Conservation (phyloP, 2,888 invertebrate species). For the Hesperia comma region DNA sequence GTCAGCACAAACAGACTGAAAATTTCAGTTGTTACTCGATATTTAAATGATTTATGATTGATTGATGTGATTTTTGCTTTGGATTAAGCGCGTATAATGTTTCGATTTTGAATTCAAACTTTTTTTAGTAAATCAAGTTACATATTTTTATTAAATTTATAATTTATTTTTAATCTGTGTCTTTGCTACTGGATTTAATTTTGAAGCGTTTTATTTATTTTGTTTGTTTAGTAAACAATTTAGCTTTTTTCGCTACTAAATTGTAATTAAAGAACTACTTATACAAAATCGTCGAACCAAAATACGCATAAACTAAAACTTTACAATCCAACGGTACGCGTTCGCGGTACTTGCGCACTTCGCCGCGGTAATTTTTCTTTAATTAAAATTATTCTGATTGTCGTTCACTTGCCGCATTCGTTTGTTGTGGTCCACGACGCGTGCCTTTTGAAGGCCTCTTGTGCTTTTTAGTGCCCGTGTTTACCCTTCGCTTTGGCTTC, state of each 20-base stretch:
- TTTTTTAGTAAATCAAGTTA: background rate
- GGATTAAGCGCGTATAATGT: background rate
- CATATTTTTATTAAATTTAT: no score
- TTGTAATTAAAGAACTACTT: background rate
- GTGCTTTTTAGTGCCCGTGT: constrained; percentile 81
- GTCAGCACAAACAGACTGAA: constrained; percentile 57
- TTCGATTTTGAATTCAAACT: background rate
- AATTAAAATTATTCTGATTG: constrained; percentile 83
- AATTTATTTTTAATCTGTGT: no score
- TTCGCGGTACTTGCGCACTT: constrained; percentile 67
- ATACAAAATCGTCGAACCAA: background rate
- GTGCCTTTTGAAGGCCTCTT: constrained; percentile 75
- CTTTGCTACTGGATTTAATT: no score
- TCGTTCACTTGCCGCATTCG: constrained; percentile 70
- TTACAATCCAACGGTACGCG: constrained; percentile 23
- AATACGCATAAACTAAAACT: constrained; percentile 5
- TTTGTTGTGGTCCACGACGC: constrained; percentile 80
- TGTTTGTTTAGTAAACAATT: no score
- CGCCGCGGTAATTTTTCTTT: constrained; percentile 79
- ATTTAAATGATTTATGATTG: no score
- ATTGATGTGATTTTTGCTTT: no score
- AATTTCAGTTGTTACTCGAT: background rate
- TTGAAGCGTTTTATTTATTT: no score
- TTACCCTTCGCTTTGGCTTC: constrained; percentile 67
- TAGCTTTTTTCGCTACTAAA: background rate